phyloP scores from a whole-genome alignment of 2,888 invertebrate genomes.

The Drosophila rubida region DNA sequence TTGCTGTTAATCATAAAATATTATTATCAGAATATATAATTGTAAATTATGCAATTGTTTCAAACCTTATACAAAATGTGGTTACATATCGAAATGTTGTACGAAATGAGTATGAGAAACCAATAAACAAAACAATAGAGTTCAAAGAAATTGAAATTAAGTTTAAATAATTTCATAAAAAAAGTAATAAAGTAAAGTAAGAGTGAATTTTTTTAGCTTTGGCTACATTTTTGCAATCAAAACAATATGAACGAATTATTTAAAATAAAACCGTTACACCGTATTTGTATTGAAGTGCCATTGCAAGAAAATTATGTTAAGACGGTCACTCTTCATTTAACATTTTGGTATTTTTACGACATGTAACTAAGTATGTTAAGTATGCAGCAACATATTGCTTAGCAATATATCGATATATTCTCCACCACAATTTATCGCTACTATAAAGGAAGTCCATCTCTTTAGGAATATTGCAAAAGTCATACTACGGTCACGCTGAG shows the following conservation, averaged over 20 bases:
- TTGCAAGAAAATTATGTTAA: too few species aligned
- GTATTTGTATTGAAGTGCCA: too few species aligned
- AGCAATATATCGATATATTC: constrained; percentile 2
- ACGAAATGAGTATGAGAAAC: constrained; percentile 48
- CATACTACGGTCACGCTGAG: constrained; percentile 32
- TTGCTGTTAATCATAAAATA: constrained; percentile 66
- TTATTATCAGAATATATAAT: constrained; percentile 27
- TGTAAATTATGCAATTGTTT: constrained; percentile 65
- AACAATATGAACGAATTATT: too few species aligned
- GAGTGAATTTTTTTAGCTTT: too few species aligned
- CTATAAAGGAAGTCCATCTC: background rate
- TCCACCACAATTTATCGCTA: constrained; percentile 24
- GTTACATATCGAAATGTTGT: constrained; percentile 66
- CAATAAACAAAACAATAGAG: constrained; percentile 34
- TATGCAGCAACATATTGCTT: background rate
- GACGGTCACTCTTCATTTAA: too few species aligned
- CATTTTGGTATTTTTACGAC: too few species aligned
- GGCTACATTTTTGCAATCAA: too few species aligned
- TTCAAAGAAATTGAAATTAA: constrained; percentile 18
- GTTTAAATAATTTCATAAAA: too few species aligned
- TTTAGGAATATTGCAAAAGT: background rate
- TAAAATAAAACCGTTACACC: too few species aligned
- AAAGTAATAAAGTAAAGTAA: too few species aligned
- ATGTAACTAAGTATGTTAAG: too few species aligned
- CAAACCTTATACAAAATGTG: constrained; percentile 39